Conservation (phyloP, 2,888 invertebrate genomes). For the Hololepta plana region DNA sequence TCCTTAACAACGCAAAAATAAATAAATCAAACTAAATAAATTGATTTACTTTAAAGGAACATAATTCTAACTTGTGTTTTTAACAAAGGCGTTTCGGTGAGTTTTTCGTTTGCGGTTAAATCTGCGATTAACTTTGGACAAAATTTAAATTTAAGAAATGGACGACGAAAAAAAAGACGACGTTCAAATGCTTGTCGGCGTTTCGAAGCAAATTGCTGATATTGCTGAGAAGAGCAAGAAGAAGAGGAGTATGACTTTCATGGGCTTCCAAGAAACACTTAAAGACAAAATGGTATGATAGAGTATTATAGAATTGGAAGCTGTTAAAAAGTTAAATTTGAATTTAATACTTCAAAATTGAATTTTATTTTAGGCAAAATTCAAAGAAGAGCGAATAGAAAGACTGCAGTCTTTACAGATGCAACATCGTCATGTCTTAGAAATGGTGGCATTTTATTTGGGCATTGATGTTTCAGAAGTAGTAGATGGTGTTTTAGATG, state of each 20-base stretch:
- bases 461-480: slow-evolving; percentile 35
- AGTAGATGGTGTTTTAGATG: slow-evolving; percentile 54
- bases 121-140: no score
- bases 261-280: slow-evolving; percentile 6
- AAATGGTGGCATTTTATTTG: slow-evolving; percentile 40
- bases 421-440: slow-evolving; percentile 46
- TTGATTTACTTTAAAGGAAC: no score
- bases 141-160: no score
- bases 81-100: no score
- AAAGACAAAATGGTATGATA: slow-evolving; percentile 7
- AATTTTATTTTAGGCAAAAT: slow-evolving; percentile 31
- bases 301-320: neutral
- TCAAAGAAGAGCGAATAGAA: slow-evolving; percentile 36
- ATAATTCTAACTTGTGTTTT: no score
- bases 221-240: slow-evolving; percentile 9
- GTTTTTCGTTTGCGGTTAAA: no score
- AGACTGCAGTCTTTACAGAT: slow-evolving; percentile 29
- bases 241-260: slow-evolving; percentile 7
- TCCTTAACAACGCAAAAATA: no score
- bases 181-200: slow-evolving; percentile 15
- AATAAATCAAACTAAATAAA: no score
- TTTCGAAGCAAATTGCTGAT: slow-evolving; percentile 16
- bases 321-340: neutral
- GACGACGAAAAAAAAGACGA: no score
- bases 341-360: neutral